A percentile compares a stretch with the other conserved stretches of the same genome.
These are phyloP conservation scores for Cephus pygmeus DNA, from an alignment of 2,888 invertebrate genomes.

Conservation along the genomic window DNA sequence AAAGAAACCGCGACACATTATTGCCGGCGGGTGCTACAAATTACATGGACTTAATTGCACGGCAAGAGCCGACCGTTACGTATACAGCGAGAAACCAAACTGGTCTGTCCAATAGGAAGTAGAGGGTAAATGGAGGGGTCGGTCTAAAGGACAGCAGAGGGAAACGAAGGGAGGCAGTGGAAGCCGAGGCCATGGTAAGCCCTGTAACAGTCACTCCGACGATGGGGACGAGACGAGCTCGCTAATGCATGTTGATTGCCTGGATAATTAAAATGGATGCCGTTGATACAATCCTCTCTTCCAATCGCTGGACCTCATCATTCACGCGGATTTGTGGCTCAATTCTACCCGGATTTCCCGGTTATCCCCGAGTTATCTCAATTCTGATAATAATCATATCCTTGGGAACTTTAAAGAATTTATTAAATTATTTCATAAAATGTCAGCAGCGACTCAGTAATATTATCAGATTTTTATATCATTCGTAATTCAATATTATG, in stretches of 20 bases:
- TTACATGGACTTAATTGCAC: conserved; percentile 24
- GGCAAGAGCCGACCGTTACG: conserved; percentile 13
- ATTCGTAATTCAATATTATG: too few relatives aligned
- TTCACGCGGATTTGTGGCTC: conserved; percentile 19
- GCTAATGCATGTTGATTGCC: conserved; percentile 27
- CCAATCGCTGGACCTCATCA: neutral
- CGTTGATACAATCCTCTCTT: conserved; percentile 16
- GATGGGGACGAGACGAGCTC: conserved; percentile 15
- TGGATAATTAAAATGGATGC: conserved; percentile 25
- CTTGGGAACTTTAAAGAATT: too few relatives aligned
- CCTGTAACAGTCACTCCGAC: conserved; percentile 9
- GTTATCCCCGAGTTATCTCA: too few relatives aligned
- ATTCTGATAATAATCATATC: too few relatives aligned
- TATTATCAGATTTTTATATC: too few relatives aligned
- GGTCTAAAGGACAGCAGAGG: too few relatives aligned
- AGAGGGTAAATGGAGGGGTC: neutral
- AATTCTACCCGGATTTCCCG: conserved; percentile 4
- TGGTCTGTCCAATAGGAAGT: conserved; percentile 13
- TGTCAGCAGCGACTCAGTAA: too few relatives aligned
- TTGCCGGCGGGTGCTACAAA: conserved; percentile 24
- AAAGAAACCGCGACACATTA: conserved; percentile 22
- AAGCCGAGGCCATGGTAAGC: neutral
- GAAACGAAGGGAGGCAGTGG: too few relatives aligned
- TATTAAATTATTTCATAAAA: too few relatives aligned
- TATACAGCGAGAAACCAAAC: conserved; percentile 20